Conservation (phyloP, 1,140 invertebrate genomes). For the Aphaenogaster rudis region DNA sequence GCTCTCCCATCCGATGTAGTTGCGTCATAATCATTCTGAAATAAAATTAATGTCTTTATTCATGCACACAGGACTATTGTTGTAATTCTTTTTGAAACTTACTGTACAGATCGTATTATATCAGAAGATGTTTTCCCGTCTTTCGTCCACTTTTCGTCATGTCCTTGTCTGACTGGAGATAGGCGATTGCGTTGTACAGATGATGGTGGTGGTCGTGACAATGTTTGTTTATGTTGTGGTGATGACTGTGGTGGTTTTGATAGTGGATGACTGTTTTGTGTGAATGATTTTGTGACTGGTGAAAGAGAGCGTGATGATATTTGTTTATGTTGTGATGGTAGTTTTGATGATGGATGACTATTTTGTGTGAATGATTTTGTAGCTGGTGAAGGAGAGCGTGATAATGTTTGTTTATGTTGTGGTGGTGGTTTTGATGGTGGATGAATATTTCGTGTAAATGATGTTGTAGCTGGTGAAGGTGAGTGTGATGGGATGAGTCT, state of each 20-base stretch:
- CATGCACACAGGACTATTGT: not conserved
- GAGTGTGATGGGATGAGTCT: too few relatives aligned
- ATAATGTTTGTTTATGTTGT: too few relatives aligned
- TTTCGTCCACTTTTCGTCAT: not conserved
- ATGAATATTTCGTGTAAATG: too few relatives aligned
- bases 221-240: not conserved
- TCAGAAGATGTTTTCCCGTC: not conserved
- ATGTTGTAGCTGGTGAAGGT: too few relatives aligned
- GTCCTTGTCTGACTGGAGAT: not conserved
- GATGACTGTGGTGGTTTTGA: not conserved
- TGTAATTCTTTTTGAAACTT: not conserved
- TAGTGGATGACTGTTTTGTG: not conserved
- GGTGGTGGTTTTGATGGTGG: too few relatives aligned
- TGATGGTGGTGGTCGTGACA: not conserved
- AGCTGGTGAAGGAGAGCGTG: too few relatives aligned
- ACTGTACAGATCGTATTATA: not conserved
- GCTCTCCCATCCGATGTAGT: not conserved
- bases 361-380: too few relatives aligned
- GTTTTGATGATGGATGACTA: not conserved
- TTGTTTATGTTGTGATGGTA: not conserved
- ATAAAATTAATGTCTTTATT: conserved; percentile 1
- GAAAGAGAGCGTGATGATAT: not conserved
- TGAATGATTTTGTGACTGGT: not conserved
- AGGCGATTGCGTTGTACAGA: not conserved
- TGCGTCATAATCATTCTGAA: conserved; percentile 1